A percentile compares a stretch with the other conserved stretches of the same genome.
These are phyloP conservation scores for Sinelater perroti DNA, from an alignment of 2,888 invertebrate species.

Conservation along the genomic window DNA sequence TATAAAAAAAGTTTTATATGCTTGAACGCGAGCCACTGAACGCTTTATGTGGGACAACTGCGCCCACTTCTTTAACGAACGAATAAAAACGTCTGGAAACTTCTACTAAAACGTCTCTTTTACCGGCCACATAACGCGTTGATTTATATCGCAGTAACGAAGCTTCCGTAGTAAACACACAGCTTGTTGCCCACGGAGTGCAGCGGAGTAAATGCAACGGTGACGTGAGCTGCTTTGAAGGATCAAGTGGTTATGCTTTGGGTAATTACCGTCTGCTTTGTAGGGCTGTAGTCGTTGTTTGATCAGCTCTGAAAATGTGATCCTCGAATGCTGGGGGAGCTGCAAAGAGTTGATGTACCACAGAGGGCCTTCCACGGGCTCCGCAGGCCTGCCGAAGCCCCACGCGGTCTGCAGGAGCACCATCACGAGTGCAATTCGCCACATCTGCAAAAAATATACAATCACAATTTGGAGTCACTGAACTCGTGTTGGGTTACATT, in stretches of 20 bases:
- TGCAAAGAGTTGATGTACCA: slow-evolving; percentile 44
- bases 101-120: slow-evolving; percentile 3
- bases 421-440: slow-evolving; percentile 47
- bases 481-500: no score
- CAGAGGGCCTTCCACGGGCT: slow-evolving; percentile 46
- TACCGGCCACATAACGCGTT: not conserved
- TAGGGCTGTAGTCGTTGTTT: slow-evolving; percentile 44
- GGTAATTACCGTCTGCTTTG: slow-evolving; percentile 40
- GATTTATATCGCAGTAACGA: not conserved
- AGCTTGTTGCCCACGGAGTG: no score
- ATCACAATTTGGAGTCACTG: no score
- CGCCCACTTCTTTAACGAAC: not conserved
- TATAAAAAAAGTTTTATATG: no score
- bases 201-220: no score
- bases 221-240: no score
- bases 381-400: slow-evolving; percentile 45
- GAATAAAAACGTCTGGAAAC: slow-evolving; percentile 13
- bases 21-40: slow-evolving; percentile 2
- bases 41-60: not conserved
- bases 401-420: slow-evolving; percentile 44
- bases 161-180: no score
- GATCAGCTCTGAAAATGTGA: slow-evolving; percentile 37
- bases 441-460: slow-evolving; percentile 49
- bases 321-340: slow-evolving; percentile 37
- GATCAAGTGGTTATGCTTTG: no score